Evolutionary conservation across 2,797 vertebrate species (phyloP).

Genomic region (Anguilla marmorata): DNA sequence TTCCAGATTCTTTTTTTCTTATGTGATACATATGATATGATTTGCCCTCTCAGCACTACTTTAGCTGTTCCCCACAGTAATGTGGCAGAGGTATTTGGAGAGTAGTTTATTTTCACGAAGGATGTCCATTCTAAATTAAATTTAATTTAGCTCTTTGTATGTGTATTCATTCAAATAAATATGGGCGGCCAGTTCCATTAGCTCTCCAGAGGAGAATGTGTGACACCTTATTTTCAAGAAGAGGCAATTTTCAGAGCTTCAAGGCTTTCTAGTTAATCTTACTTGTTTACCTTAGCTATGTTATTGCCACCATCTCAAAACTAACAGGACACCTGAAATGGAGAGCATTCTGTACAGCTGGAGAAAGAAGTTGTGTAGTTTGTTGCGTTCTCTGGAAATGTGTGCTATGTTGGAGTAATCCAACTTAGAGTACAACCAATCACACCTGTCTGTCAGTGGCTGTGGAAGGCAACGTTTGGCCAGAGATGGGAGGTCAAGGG

Average conservation of each 20-base stretch:
- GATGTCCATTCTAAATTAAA: too few species aligned
- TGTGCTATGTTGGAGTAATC: neutral
- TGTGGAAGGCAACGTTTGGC: constrained; percentile 89
- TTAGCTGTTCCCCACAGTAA: too few species aligned
- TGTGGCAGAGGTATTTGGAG: too few species aligned
- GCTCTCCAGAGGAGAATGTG: neutral
- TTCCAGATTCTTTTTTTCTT: too few species aligned
- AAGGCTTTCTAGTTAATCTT: too few species aligned
- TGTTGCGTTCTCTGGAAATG: neutral
- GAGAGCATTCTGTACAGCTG: neutral
- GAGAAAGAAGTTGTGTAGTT: neutral
- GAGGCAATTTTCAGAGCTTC: too few species aligned
- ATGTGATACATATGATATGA: too few species aligned
- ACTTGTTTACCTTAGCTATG: too few species aligned
- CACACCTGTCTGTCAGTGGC: constrained; percentile 93
- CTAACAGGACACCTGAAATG: neutral
- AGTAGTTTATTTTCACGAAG: too few species aligned
- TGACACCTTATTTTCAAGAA: neutral
- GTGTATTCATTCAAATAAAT: neutral
- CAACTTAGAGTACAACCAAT: neutral
- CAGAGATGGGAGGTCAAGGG: constrained; percentile 88
- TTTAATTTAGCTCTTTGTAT: too few species aligned
- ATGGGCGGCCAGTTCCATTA: neutral
- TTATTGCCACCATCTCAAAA: neutral
- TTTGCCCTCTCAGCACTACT: too few species aligned